A percentile compares a stretch with the other conserved stretches of the same genome.
Conservation (phyloP, 1,140 invertebrate species). For the Sesamia nonagrioides region DNA sequence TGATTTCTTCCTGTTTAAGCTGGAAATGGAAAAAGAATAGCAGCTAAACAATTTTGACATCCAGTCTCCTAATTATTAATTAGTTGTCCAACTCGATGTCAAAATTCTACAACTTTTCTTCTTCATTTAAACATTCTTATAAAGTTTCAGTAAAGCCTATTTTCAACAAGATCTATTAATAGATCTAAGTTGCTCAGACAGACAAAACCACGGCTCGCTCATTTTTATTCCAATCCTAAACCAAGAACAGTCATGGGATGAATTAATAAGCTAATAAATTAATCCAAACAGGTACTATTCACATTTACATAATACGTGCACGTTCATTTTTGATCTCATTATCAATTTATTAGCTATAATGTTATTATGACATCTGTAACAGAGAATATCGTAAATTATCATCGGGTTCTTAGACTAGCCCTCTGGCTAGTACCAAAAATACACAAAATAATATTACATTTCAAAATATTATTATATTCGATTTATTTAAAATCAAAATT, state of each 20-base stretch:
- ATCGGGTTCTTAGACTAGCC: not conserved
- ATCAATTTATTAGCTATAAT: slow-evolving; percentile 34
- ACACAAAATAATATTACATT: not conserved
- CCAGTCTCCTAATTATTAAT: too few relatives aligned
- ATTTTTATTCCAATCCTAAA: slow-evolving; percentile 20
- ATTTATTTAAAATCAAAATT: too few relatives aligned
- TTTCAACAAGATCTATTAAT: slow-evolving; percentile 1
- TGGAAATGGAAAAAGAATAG: too few relatives aligned
- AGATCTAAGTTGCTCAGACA: not conserved
- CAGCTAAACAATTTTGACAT: too few relatives aligned
- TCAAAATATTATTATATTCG: too few relatives aligned
- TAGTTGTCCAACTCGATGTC: too few relatives aligned
- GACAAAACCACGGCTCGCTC: not conserved
- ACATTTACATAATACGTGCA: slow-evolving; percentile 39
- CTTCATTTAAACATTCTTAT: not conserved
- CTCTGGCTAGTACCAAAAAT: not conserved
- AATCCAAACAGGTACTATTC: slow-evolving; percentile 22
- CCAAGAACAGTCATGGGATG: slow-evolving; percentile 7
- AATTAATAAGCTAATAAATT: slow-evolving; percentile 26
- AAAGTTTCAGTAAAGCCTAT: not conserved
- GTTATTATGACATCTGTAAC: slow-evolving; percentile 25
- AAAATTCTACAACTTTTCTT: too few relatives aligned
- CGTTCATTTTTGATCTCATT: slow-evolving; percentile 34
- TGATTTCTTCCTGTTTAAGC: too few relatives aligned
- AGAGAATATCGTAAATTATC: not conserved